A percentile compares a stretch with the other conserved stretches of the same genome.
Conservation (phyloP, 2,113 vertebrate genomes). For the Gymnobelideus leadbeateri region DNA sequence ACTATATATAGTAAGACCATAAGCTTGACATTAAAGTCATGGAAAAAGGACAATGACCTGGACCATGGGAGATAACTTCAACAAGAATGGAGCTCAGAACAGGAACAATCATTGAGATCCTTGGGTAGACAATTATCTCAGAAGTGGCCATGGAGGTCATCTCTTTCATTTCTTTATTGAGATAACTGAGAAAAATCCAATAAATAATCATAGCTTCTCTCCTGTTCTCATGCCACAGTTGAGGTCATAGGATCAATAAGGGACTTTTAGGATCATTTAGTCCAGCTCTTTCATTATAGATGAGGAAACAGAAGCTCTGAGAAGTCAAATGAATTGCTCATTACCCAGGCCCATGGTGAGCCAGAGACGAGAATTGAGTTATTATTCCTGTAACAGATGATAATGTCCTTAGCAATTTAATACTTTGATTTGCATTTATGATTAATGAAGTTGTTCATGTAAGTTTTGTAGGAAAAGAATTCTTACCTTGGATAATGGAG, state of each 20-base stretch:
- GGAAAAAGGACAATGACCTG: background rate
- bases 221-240: background rate
- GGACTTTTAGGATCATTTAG: background rate
- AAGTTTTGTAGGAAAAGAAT: background rate
- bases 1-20: background rate
- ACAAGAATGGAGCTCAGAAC: background rate
- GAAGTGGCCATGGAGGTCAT: background rate
- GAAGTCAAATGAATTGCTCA: background rate
- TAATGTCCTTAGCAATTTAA: background rate
- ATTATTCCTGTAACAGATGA: background rate
- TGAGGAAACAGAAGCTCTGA: background rate
- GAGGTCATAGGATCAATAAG: background rate
- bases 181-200: background rate
- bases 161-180: background rate
- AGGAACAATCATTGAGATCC: background rate
- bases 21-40: background rate
- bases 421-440: background rate
- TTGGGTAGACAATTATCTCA: background rate
- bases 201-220: background rate
- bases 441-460: background rate
- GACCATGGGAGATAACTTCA: background rate
- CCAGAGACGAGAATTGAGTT: conserved; percentile 47
- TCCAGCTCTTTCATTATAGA: background rate
- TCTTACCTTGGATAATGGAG: conserved; percentile 9
- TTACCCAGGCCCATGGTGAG: background rate